Evolutionary conservation across 2,888 invertebrate genomes (phyloP), one percentile per base, ranked within the genome.

Genomic region (Lymantria monacha): DNA sequence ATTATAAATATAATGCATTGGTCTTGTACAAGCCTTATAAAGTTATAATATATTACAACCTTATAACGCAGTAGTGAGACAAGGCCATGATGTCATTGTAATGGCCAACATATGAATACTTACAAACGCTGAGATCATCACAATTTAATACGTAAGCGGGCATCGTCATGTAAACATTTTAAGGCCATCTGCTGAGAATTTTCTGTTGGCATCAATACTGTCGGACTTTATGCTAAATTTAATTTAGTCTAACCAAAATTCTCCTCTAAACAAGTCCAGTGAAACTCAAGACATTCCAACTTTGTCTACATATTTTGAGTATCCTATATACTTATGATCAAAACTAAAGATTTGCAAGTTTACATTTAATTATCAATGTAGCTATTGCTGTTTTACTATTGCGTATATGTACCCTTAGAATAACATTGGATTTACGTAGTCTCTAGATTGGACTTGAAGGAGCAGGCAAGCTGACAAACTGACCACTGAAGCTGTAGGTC

Each of bases 41-140:
- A 33, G 33, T 33, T 10, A 33, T 41, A 41, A 15, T 12, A 41
- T 50, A 48, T 63, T 55, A 46, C 53, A 57, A 56, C 56, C 49
- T 55, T 61, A 56, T 36, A 31, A 31, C 56, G 64, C 57, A 49
- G 22, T 22, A 22, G 50, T 48, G 55, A 69, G 65, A 63, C 75
- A 73, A 78, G 78, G 78, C 66, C 72, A 71, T 87, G 85, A 87
- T 83, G 87, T 87, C 87, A 87, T 79, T 81, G 75, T 73, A 79
- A 76, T 76, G 70, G 63, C 64, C 68, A 64, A 73, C 61, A 66
- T 66, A 76, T 77, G 74, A 78, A 69, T 76, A 67, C 70, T 74
- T 70, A 69, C 70, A 68, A 74, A 68, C 56, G 69, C 68, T 88
- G 86, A 87, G 77, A 81, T 88, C 88, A 88, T 76, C 83, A 72